These are phyloP conservation scores for Fistularia tabacaria DNA, from an alignment of 2,797 vertebrate genomes.

Conservation along the genomic window DNA sequence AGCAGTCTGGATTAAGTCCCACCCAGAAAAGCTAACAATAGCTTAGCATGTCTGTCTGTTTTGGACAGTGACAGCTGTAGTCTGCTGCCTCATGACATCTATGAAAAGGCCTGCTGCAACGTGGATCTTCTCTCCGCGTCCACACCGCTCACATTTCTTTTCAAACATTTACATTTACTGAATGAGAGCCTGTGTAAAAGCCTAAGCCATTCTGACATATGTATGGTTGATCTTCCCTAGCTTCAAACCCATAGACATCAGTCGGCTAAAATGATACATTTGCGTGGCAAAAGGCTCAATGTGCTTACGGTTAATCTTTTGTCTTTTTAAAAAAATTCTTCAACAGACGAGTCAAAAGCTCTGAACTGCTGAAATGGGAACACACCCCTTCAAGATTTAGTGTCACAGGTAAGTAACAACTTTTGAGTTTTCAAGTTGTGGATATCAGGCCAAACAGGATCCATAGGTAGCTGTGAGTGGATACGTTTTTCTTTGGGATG, in stretches of 20 bases:
- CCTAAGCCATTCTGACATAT: no score
- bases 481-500: no score
- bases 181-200: no score
- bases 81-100: conserved; percentile 45
- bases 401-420: conserved; percentile 51
- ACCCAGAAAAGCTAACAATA: conserved; percentile 63
- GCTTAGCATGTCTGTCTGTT: conserved; percentile 61
- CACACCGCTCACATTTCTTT: neutral
- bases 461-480: no score
- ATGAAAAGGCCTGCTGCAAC: conserved; percentile 48
- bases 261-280: no score
- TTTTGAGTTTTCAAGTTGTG: no score
- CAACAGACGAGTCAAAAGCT: conserved; percentile 25
- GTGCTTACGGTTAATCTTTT: neutral
- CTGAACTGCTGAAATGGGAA: conserved; percentile 60
- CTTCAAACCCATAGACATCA: no score
- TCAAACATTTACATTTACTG: neutral
- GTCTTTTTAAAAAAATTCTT: neutral
- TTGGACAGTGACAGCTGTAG: conserved; percentile 69
- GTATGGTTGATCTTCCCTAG: no score
- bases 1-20: conserved; percentile 34
- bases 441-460: neutral
- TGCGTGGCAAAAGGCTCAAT: neutral
- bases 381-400: conserved; percentile 24
- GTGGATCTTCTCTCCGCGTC: conserved; percentile 4